Percentiles rank a stretch among this genome's conserved stretches.
Conservation (phyloP, 2,888 invertebrate species). For the Drosophila sordidapex region DNA sequence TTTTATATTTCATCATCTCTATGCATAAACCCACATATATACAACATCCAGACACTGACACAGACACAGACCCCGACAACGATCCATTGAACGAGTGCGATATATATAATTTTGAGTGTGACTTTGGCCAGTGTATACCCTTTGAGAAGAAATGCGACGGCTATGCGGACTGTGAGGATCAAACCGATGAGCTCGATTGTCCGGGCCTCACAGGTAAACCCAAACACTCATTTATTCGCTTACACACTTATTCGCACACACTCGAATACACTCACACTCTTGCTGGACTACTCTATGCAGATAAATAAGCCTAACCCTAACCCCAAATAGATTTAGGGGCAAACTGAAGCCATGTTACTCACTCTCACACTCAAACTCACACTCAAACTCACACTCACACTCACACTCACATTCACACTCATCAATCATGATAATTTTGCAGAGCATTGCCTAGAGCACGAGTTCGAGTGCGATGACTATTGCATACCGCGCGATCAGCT, state of each 20-base stretch:
- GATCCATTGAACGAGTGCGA: constrained; percentile 81
- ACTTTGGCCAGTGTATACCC: constrained; percentile 83
- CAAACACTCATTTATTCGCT: constrained; percentile 6
- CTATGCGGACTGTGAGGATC: constrained; percentile 87
- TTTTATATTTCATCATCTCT: constrained; percentile 43
- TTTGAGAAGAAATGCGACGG: constrained; percentile 87
- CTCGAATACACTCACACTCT: constrained; percentile 10
- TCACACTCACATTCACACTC: constrained; percentile 29
- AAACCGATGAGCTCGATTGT: constrained; percentile 87
- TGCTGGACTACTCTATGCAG: constrained; percentile 9
- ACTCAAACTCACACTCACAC: constrained; percentile 1
- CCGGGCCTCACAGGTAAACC: constrained; percentile 83
- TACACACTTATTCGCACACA: neutral
- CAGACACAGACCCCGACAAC: constrained; percentile 51
- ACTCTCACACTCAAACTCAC: constrained; percentile 16
- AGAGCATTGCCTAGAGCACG: constrained; percentile 84
- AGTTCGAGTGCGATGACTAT: constrained; percentile 87
- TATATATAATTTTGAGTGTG: constrained; percentile 84
- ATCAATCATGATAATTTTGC: constrained; percentile 48
- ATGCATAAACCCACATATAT: constrained; percentile 18
- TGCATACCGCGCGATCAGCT: constrained; percentile 87
- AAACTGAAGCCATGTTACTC: constrained; percentile 2
- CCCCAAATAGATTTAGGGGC: neutral
- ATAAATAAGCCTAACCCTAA: constrained; percentile 1
- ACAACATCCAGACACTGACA: constrained; percentile 49